Evolutionary conservation across 2,797 vertebrate genomes (phyloP).

Genomic region (Parauchenoglanis punctatus): DNA sequence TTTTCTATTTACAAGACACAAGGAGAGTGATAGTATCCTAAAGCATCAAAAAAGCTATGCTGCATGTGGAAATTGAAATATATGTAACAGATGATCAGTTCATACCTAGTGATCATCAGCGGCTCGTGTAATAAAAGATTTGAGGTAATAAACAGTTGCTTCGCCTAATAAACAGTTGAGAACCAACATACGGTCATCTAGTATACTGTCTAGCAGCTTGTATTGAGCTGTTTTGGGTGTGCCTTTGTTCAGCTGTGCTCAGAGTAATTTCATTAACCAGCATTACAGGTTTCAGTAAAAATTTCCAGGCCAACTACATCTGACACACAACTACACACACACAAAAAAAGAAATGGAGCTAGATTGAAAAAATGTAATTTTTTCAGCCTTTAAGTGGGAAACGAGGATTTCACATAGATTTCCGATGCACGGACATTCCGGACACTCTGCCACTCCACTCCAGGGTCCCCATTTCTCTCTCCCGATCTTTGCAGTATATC

Average conservation of each 20-base stretch:
- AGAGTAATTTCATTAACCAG: neutral
- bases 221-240: neutral
- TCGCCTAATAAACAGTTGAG: neutral
- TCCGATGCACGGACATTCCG: neutral
- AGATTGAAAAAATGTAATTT: neutral
- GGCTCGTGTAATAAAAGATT: neutral
- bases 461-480: neutral
- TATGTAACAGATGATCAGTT: neutral
- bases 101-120: neutral
- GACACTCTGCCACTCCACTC: no score
- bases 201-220: neutral
- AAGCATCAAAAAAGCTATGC: neutral
- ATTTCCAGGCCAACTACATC: neutral
- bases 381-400: neutral
- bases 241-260: neutral
- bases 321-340: no score
- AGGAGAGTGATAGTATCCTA: neutral
- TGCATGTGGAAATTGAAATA: neutral
- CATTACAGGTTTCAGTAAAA: neutral
- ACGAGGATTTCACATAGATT: neutral
- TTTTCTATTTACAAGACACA: neutral
- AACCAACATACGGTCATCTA: neutral
- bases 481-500: neutral
- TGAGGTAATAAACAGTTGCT: neutral
- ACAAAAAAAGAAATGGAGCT: no score